Conservation (phyloP, 1,140 invertebrate species). For the Hydropsyche tenuis region DNA sequence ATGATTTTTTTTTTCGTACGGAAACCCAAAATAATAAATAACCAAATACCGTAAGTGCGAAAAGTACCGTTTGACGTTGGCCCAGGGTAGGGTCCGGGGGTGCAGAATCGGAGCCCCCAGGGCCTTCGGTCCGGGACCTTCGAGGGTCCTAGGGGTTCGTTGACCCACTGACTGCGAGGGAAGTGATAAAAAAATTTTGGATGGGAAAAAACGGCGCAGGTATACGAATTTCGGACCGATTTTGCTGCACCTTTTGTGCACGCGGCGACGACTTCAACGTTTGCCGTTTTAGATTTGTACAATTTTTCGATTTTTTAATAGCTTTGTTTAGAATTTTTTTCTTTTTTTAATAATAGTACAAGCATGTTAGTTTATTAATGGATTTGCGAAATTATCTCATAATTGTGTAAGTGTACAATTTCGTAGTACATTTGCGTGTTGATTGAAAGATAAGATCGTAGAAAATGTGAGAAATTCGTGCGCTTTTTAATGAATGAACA, state of each 20-base stretch:
- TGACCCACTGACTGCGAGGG: constrained; percentile 45
- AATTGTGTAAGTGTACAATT: too few species aligned
- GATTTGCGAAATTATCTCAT: too few species aligned
- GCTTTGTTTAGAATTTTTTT: too few species aligned
- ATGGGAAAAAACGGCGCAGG: constrained; percentile 32
- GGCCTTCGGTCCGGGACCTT: background rate
- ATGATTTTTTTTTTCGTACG: constrained; percentile 27
- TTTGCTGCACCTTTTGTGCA: background rate
- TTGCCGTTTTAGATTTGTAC: too few species aligned
- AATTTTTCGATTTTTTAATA: too few species aligned
- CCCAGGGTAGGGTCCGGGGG: background rate
- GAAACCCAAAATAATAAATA: background rate
- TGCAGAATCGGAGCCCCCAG: background rate
- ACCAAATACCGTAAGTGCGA: constrained; percentile 21
- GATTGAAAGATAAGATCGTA: too few species aligned
- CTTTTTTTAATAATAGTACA: too few species aligned
- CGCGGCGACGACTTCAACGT: background rate
- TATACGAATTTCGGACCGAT: constrained; percentile 29
- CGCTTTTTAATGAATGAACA: constrained; percentile 33
- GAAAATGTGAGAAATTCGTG: too few species aligned
- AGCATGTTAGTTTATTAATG: too few species aligned
- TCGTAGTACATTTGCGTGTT: too few species aligned
- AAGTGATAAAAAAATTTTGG: background rate
- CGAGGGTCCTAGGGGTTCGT: constrained; percentile 28
- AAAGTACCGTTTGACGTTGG: constrained; percentile 32